These are phyloP conservation scores for Ylistrum balloti DNA, from an alignment of 1,140 invertebrate genomes.

Conservation along the genomic window DNA sequence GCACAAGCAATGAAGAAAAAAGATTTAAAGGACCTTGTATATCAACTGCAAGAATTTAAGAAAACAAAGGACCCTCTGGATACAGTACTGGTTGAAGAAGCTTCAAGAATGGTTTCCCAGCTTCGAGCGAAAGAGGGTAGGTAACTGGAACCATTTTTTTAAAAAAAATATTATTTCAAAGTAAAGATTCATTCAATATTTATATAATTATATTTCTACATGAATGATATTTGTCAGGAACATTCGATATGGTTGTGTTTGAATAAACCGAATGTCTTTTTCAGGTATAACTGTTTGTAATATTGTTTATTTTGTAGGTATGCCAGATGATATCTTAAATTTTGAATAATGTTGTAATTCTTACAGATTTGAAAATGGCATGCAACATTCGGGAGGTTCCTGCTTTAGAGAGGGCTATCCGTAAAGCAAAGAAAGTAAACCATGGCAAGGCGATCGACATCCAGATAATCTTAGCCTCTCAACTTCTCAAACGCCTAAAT, in stretches of 20 bases:
- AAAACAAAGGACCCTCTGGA: neutral
- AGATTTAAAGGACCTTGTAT: slow-evolving; percentile 24
- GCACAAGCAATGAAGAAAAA: slow-evolving; percentile 47
- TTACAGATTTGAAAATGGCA: slow-evolving; percentile 54
- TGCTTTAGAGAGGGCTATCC: slow-evolving; percentile 46
- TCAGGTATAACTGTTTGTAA: no score
- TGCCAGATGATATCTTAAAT: no score
- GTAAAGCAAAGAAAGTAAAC: slow-evolving; percentile 45
- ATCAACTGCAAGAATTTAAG: slow-evolving; percentile 29
- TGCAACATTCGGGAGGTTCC: slow-evolving; percentile 43
- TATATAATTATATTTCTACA: no score
- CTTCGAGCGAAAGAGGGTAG: slow-evolving; percentile 48
- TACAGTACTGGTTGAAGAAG: slow-evolving; percentile 5
- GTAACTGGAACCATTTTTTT: neutral
- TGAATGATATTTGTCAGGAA: no score
- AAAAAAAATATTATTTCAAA: no score
- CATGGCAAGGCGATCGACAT: slow-evolving; percentile 51
- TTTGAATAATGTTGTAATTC: no score
- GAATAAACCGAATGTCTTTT: no score
- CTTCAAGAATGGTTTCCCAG: slow-evolving; percentile 33
- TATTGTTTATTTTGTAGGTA: no score
- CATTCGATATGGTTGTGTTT: no score
- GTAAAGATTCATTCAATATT: no score
- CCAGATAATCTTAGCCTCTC: slow-evolving; percentile 51
- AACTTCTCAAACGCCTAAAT: slow-evolving; percentile 49